phyloP scores from a whole-genome alignment of 2,113 vertebrate genomes.

The Illadopsis cleaveri region DNA sequence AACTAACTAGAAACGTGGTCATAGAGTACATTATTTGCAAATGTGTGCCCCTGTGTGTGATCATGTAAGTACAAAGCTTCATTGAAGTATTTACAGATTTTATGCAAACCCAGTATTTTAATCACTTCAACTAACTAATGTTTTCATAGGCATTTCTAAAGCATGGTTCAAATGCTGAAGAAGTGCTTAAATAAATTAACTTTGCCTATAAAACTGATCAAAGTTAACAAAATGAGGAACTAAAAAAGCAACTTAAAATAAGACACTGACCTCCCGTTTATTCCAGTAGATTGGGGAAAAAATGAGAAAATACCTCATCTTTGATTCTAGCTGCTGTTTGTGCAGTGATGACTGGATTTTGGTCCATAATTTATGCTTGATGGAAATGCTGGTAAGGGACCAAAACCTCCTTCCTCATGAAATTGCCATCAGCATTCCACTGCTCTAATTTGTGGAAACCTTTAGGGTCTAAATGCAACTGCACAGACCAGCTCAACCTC shows the following conservation, averaged over 20 bases:
- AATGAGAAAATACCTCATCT: rapidly evolving
- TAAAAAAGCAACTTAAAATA: background rate
- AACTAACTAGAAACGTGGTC: background rate
- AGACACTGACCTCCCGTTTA: background rate
- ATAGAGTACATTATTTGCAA: background rate
- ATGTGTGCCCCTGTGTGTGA: background rate
- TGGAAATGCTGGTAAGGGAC: background rate
- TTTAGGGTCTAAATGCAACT: background rate
- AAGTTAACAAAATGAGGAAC: background rate
- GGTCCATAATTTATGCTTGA: background rate
- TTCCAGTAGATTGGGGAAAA: background rate
- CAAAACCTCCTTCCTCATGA: background rate
- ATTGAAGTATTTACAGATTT: background rate
- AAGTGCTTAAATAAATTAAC: background rate
- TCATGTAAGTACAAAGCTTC: background rate
- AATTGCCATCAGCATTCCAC: background rate
- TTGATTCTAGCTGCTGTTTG: background rate
- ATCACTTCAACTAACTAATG: background rate
- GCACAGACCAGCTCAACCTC: background rate
- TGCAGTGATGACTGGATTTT: background rate
- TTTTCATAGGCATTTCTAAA: background rate
- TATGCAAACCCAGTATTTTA: background rate
- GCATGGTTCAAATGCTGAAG: background rate
- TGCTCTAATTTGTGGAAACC: background rate
- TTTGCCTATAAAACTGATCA: background rate